phyloP scores from a whole-genome alignment of 2,113 vertebrate species.

The Antechinus flavipes region DNA sequence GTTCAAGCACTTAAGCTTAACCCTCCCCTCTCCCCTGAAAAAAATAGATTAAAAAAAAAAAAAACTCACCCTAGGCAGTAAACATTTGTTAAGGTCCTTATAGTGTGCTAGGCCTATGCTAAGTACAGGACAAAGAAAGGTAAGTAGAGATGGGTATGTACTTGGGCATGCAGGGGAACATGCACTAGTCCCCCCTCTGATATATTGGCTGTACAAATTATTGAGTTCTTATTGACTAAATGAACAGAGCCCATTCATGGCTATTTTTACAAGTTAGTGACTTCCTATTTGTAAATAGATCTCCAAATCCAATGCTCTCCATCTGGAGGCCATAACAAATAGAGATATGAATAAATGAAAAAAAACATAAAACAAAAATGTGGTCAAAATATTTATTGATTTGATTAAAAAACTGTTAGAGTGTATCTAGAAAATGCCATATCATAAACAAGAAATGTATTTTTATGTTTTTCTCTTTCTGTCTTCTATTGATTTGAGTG shows the following conservation, averaged over 20 bases:
- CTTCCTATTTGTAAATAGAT: not conserved
- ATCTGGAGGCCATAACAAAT: not conserved
- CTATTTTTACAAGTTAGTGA: constrained; percentile 10
- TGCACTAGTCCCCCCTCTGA: too few relatives aligned
- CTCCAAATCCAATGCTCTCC: not conserved
- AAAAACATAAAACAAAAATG: constrained; percentile 56
- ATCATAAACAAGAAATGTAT: not conserved
- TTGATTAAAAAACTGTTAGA: constrained; percentile 57
- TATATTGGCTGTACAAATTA: too few relatives aligned
- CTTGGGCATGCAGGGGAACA: too few relatives aligned
- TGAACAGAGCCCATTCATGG: not conserved
- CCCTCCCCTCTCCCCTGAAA: too few relatives aligned
- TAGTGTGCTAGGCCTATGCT: too few relatives aligned
- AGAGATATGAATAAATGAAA: constrained; percentile 27
- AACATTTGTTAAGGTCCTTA: too few relatives aligned
- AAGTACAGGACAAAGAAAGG: too few relatives aligned
- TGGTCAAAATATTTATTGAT: constrained; percentile 56
- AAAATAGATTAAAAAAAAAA: not conserved
- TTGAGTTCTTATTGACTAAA: not conserved
- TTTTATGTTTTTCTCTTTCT: constrained; percentile 53
- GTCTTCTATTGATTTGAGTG: constrained; percentile 52
- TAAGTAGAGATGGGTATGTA: too few relatives aligned
- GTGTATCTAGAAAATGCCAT: constrained; percentile 14
- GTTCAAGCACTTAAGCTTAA: not conserved
- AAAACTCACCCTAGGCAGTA: not conserved